A percentile compares a stretch with the other conserved stretches of the same genome.
These are phyloP conservation scores for Cerastis leucographa DNA, from an alignment of 2,888 invertebrate species.

Conservation along the genomic window DNA sequence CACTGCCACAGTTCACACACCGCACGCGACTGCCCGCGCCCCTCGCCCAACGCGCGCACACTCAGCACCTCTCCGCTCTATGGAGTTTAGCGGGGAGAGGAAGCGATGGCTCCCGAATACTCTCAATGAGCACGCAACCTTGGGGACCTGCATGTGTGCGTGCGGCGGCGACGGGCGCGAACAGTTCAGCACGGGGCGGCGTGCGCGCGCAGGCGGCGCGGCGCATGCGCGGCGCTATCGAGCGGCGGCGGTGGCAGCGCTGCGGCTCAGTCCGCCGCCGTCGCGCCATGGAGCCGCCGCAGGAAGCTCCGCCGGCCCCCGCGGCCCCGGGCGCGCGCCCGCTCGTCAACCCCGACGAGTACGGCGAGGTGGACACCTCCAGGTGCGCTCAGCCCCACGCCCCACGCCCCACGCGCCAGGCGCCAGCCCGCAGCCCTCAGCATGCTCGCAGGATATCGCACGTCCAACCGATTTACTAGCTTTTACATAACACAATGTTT, in stretches of 20 bases:
- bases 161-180: background rate
- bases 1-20: slow-evolving; percentile 7
- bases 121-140: slow-evolving; percentile 4
- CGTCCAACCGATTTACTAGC: background rate
- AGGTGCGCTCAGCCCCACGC: slow-evolving; percentile 86
- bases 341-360: slow-evolving; percentile 95
- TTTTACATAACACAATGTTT: slow-evolving; percentile 31
- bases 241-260: slow-evolving; percentile 52
- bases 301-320: slow-evolving; percentile 67
- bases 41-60: background rate
- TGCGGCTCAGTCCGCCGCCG: slow-evolving; percentile 66
- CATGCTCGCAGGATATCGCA: background rate
- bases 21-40: background rate
- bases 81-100: slow-evolving; percentile 2
- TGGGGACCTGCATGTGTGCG: slow-evolving; percentile 21
- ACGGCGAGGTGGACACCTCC: slow-evolving; percentile 96
- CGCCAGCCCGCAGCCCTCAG: slow-evolving; percentile 2
- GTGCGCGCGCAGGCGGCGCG: slow-evolving; percentile 24
- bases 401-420: background rate
- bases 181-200: slow-evolving; percentile 3
- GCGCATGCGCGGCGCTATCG: slow-evolving; percentile 53
- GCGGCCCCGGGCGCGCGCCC: slow-evolving; percentile 89
- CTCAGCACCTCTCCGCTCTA: background rate
- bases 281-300: slow-evolving; percentile 78
- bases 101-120: background rate